These are phyloP conservation scores for Henricia sp. DNA, from an alignment of 53 echinoderm and acorn worm species.

Conservation along the genomic window DNA sequence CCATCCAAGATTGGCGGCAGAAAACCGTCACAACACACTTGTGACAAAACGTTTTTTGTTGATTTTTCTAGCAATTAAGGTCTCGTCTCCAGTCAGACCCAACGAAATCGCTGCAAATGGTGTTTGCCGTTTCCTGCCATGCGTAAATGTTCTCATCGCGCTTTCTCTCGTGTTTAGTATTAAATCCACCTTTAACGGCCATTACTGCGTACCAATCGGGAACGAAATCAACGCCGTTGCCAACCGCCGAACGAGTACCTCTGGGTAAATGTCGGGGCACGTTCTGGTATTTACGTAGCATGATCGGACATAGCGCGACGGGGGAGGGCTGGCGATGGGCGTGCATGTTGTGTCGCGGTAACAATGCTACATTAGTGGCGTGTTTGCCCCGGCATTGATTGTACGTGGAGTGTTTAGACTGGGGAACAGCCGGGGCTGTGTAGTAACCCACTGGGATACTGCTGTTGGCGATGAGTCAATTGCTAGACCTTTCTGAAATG, in stretches of 20 bases:
- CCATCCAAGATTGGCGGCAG: conserved; percentile 8
- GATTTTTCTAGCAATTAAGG: conserved; percentile 42
- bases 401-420: not conserved
- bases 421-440: not conserved
- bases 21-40: conserved; percentile 12
- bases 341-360: conserved; percentile 19
- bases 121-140: conserved; percentile 51
- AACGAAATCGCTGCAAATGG: conserved; percentile 45
- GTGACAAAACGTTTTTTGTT: conserved; percentile 24
- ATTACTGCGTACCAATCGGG: conserved; percentile 25
- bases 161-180: conserved; percentile 25
- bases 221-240: conserved; percentile 46
- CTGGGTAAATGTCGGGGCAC: conserved; percentile 60
- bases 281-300: conserved; percentile 52
- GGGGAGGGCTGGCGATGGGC: not conserved
- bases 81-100: conserved; percentile 33
- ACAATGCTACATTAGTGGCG: conserved; percentile 57
- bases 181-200: conserved; percentile 53
- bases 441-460: not conserved
- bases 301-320: conserved; percentile 32
- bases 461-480: too few relatives aligned
- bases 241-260: conserved; percentile 42
- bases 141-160: conserved; percentile 10
- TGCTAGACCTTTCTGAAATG: too few relatives aligned
- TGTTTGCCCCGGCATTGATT: conserved; percentile 54